These are phyloP conservation scores for Doryteuthis pealeii DNA, from an alignment of 1,140 invertebrate species.

Conservation along the genomic window DNA sequence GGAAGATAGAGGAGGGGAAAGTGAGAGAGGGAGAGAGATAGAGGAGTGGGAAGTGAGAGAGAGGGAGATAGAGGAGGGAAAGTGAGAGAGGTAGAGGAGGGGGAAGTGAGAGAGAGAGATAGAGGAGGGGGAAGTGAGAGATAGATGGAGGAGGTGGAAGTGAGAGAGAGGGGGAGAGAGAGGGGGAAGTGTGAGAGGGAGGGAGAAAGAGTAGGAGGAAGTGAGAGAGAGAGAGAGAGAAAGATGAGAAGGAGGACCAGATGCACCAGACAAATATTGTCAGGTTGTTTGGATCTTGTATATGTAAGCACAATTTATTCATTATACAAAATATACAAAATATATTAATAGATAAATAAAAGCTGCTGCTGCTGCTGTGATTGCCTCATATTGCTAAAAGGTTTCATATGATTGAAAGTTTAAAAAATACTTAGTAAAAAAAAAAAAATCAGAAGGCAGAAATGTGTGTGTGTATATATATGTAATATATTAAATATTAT, in stretches of 20 bases:
- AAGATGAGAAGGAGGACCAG: background rate
- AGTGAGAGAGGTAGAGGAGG: background rate
- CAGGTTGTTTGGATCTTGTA: too few relatives aligned
- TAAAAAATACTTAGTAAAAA: too few relatives aligned
- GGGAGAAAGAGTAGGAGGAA: background rate
- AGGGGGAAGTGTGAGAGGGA: background rate
- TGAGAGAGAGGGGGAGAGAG: background rate
- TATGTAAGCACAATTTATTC: too few relatives aligned
- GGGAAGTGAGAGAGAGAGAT: background rate
- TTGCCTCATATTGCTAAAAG: too few relatives aligned
- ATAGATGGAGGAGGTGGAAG: background rate
- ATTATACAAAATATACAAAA: too few relatives aligned
- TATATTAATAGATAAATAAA: too few relatives aligned
- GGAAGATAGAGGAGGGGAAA: background rate
- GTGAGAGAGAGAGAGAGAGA: background rate
- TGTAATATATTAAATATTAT: background rate
- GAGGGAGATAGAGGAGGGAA: background rate
- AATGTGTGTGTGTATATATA: background rate
- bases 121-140: background rate
- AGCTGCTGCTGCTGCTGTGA: too few relatives aligned
- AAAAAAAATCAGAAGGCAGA: too few relatives aligned
- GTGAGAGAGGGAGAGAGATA: background rate
- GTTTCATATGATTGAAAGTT: too few relatives aligned
- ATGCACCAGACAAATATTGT: too few relatives aligned
- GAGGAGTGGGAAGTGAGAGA: background rate